Base-by-base conservation (phyloP, 2,888 invertebrate genomes). In the Priocnemis perturbator region DNA sequence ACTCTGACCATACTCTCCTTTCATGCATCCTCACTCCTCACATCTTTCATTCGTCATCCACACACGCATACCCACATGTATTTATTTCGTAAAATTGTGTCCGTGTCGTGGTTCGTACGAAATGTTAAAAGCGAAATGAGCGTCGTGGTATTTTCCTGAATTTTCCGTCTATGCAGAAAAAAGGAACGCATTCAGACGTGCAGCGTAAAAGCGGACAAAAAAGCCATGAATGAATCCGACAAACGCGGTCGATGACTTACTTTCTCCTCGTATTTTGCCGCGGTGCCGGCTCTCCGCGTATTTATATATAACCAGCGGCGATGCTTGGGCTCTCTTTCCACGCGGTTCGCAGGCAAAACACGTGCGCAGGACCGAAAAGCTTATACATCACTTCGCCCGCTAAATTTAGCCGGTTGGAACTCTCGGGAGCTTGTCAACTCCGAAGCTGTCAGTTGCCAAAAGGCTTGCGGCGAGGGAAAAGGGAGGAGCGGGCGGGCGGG, bases 331-430 rank as follows among this genome's bases (percentile, higher is more conserved):
- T 37, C 52, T 64, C 30, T 20, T 55, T 64, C 63, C 60, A 7
- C 52, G 65, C 50, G 20, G 62, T 76, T 67, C 57, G 67, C 75
- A 67, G 69, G 67, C 71, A 60, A 77, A 78, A 76, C 81, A 81
- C 77, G 81, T 79, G 79, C 78, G 71, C 67, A 67, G 67, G 64
- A 60, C 64, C 72, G 77, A 66, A 67, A 73, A 73, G 70, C 77
- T 67, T 75, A 71, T 78, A 68, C 73, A 72, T 77, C 77, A 76
- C 67, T 67, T 74, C 56, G 67, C 67, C 68, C 67, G 80, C 81
- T 80, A 82, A 81, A 79, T 81, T 81, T 82, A 81, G 60, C 56
- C 58, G 60, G 53, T 45, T 64, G 62, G 11, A 64, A 11, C 37
- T 37, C 37, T 37, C 37, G 37, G 37, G 37, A 59, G 60, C 60